Evolutionary conservation across 1,140 invertebrate species (phyloP), one percentile per base, ranked within the genome.

Genomic region (Proctacanthus coquilletti): DNA sequence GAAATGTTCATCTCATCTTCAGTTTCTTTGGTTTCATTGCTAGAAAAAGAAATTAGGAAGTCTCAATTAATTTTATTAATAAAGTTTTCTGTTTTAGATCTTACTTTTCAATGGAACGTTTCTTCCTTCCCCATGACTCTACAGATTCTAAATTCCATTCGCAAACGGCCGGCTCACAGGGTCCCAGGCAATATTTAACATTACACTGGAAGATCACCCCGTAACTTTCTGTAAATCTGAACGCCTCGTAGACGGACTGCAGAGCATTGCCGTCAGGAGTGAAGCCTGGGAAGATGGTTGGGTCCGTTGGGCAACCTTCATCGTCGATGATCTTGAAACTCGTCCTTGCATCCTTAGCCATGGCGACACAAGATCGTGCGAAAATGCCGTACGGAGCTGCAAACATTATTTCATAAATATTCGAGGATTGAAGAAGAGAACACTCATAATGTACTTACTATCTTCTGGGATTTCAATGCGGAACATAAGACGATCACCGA

Each of bases 171-270:
- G 88, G 84, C 62, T 93, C 85, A 53, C 89, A 94, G 39, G 84
- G 86, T 59, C 89, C 89, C 33, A 94, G 69, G 62, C 89, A 94
- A 61, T 94, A 94, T 57, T 93, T 93, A 41, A 94, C 89, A 56
- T 94, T 94, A 61, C 89, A 94, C 56, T 94, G 89, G 75, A 94
- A 94, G 55, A 94, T 94, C 30, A 94, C 88, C 13, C 89, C 89
- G 45, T 93, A 94, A 15, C 87, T 93, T 56, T 94, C 89, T 0
- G 89, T 94, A 54, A 94, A 93, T 48, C 89, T 72, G 68, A 94
- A 94, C 2, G 89, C 89, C 64, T 94, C 89, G 52, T 93, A 94
- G 32, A 85, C 72, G 0, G 84, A 87, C 52, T 93, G 84, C 37
- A 94, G 62, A 1, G 87, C 85, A 54, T 82, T 87, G 33, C 80